These are phyloP conservation scores for Mycteria americana DNA, from an alignment of 2,797 vertebrate species.

Conservation along the genomic window DNA sequence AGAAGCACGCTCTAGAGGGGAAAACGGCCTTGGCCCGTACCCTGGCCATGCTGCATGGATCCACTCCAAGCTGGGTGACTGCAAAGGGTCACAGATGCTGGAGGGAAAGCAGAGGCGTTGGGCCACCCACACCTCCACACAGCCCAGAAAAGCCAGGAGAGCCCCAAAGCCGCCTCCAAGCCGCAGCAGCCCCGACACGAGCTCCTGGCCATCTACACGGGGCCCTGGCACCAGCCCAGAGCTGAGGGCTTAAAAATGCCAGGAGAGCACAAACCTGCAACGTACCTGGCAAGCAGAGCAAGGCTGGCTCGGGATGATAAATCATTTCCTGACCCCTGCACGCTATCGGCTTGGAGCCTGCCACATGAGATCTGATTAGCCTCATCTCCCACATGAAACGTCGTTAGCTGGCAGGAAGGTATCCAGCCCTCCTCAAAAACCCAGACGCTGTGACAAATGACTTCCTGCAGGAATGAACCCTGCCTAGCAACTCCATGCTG, in stretches of 20 bases:
- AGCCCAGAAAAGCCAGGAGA: not conserved
- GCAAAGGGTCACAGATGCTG: fast-evolving
- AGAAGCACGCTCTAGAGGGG: fast-evolving
- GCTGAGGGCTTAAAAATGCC: not conserved
- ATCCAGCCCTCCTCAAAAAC: not conserved
- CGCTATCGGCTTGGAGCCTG: not conserved
- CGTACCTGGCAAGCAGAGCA: fast-evolving
- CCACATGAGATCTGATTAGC: not conserved
- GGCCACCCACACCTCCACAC: not conserved
- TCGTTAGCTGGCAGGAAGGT: not conserved
- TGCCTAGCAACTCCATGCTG: not conserved
- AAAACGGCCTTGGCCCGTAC: not conserved
- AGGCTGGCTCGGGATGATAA: not conserved
- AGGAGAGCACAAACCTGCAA: not conserved
- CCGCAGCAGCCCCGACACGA: not conserved
- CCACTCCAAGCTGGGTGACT: not conserved
- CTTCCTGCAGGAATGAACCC: conserved; percentile 14
- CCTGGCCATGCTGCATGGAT: fast-evolving
- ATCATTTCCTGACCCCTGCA: not conserved
- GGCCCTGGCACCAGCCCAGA: not conserved
- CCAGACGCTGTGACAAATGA: not conserved
- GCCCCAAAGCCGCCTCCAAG: not conserved
- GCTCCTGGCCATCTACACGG: fast-evolving
- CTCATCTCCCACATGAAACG: not conserved
- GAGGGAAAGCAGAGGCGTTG: not conserved